Evolutionary conservation across 2,797 vertebrate genomes (phyloP).

Genomic region (Diceros bicornis): DNA sequence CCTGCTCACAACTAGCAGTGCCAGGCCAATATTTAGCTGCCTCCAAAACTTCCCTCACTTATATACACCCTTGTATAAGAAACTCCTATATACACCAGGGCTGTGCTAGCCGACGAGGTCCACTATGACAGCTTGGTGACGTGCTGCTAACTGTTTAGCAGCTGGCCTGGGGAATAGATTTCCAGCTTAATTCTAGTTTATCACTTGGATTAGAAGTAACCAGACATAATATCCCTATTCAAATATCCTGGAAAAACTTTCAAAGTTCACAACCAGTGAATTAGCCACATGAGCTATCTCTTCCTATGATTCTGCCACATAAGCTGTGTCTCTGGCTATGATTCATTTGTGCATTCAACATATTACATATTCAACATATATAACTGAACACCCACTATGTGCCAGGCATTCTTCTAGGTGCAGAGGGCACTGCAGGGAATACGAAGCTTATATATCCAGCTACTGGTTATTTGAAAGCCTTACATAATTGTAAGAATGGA

Average conservation of each 20-base stretch:
- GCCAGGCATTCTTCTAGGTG: background rate
- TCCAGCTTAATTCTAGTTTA: background rate
- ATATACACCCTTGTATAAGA: background rate
- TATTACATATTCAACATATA: background rate
- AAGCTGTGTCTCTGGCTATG: background rate
- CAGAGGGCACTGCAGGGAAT: background rate
- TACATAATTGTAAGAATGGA: background rate
- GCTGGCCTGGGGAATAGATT: background rate
- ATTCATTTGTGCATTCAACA: background rate
- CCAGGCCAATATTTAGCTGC: background rate
- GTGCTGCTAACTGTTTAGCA: background rate
- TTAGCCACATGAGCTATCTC: background rate
- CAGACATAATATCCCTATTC: background rate
- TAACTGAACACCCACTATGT: background rate
- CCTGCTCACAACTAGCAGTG: background rate
- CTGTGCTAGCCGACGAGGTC: background rate
- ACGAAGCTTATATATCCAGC: background rate
- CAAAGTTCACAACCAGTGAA: background rate
- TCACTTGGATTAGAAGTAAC: background rate
- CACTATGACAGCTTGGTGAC: background rate
- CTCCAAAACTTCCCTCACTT: accelerated
- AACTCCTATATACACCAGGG: background rate
- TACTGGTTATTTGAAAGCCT: background rate
- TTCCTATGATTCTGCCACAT: background rate
- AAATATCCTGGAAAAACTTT: background rate